Conservation (phyloP, 2,888 invertebrate genomes). For the Clanis bilineata region DNA sequence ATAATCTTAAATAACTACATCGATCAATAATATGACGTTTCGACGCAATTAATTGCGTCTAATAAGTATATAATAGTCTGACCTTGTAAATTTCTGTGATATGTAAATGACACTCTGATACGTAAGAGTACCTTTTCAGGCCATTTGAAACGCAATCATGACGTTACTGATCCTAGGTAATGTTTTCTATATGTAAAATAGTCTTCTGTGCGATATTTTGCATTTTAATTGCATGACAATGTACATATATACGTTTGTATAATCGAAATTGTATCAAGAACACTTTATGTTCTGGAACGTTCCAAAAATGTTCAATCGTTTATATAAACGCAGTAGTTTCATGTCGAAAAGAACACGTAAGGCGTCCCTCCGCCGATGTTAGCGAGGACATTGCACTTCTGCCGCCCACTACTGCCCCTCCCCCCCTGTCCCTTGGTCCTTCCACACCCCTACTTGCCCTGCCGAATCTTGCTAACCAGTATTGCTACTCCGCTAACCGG, state of each 20-base stretch:
- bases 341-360: conserved; percentile 42
- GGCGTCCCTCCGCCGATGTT: conserved; percentile 70
- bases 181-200: no score
- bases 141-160: no score
- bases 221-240: background rate
- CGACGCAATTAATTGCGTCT: background rate
- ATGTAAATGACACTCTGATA: background rate
- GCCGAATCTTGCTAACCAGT: conserved; percentile 75
- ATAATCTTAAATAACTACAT: background rate
- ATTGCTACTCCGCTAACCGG: conserved; percentile 63
- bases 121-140: background rate
- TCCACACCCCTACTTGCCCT: conserved; percentile 56
- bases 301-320: background rate
- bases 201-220: background rate
- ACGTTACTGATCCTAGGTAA: no score
- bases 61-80: background rate
- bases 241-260: no score
- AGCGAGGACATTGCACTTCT: conserved; percentile 81
- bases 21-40: background rate
- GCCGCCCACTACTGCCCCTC: conserved; percentile 42
- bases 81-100: background rate
- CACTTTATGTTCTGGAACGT: background rate
- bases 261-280: background rate
- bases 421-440: conserved; percentile 60
- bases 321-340: conserved; percentile 12